Conservation (phyloP, 2,888 invertebrate genomes). For the Agelastica alni region DNA sequence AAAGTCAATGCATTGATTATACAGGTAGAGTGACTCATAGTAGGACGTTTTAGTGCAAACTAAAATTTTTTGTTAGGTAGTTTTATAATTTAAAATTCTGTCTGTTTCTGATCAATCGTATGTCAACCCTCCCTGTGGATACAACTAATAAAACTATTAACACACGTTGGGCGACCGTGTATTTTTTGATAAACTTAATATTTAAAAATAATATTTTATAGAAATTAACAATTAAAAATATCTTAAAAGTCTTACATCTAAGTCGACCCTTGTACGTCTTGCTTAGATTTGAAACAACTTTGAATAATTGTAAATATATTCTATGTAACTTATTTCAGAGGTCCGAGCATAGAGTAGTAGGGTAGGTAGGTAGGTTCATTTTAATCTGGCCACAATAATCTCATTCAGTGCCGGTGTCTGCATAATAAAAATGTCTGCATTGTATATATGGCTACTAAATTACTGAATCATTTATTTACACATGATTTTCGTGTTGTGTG, state of each 20-base stretch:
- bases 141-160: too few species aligned
- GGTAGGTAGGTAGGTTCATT: not conserved
- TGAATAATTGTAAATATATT: too few species aligned
- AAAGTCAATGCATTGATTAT: not conserved
- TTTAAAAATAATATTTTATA: too few species aligned
- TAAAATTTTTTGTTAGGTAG: not conserved
- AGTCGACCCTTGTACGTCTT: too few species aligned
- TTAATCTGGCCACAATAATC: conserved; percentile 14
- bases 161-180: too few species aligned
- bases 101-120: too few species aligned
- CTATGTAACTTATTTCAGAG: not conserved
- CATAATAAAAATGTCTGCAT: conserved; percentile 22
- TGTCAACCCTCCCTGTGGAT: too few species aligned
- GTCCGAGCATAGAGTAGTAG: not conserved
- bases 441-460: conserved; percentile 25
- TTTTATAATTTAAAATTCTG: too few species aligned
- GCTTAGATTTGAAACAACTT: too few species aligned
- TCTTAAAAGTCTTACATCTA: too few species aligned
- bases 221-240: too few species aligned
- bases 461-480: conserved; percentile 28
- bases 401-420: conserved; percentile 8
- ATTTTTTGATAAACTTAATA: too few species aligned
- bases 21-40: not conserved
- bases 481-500: conserved; percentile 31
- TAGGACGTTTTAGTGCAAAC: not conserved